Base-by-base conservation (phyloP, 2,113 vertebrate species). In the Prochilodus magdalenae region DNA sequence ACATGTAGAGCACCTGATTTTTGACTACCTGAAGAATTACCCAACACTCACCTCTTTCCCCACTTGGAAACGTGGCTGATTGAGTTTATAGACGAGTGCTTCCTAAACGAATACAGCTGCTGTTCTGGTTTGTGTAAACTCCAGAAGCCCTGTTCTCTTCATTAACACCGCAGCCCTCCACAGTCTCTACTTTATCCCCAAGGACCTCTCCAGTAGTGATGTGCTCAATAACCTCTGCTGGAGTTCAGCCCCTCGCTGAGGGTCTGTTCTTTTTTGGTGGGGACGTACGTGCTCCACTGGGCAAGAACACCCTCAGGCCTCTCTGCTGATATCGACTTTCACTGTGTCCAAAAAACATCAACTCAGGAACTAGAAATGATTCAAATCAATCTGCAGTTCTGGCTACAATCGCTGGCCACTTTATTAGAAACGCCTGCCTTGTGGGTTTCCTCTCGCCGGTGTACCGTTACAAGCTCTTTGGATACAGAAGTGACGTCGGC, bases 171-270 rank as follows among this genome's bases (percentile, higher is more conserved):
- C 10, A 63, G 24, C 20, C 13, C 40, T 22, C 22, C 49, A 51
- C 2, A 1, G 1, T 55, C n/a, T 44, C 62, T 36, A 29, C 53
- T 22, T 22, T 14, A 20, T 3, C 15, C 44, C 27, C 60, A 18
- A 22, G 20, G 36, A 4, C 69, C 29, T 36, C 51, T 11, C 72
- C 12, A 49, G 13, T 24, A 16, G 36, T 22, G 67, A 7, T 24
- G 1, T 67, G 59, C 65, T 83, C 81, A 13, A 86, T 86, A 77
- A 73, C 51, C 26, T 74, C 77, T 73, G 67, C 66, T 83, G 77
- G 13, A 49, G 12, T 18, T 8, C 14, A 62, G 81, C 77, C 66
- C 40, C 66, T 36, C 16, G 44, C 57, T 74, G 36, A 66, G 66
- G 30, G 53, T n/a, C 33, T 22, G 27, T 22, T 80, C 29, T 26